Percentiles rank a stretch among this genome's conserved stretches.
Evolutionary conservation across 2,797 vertebrate species (phyloP).

Genomic region (Dromococcyx pavoninus): DNA sequence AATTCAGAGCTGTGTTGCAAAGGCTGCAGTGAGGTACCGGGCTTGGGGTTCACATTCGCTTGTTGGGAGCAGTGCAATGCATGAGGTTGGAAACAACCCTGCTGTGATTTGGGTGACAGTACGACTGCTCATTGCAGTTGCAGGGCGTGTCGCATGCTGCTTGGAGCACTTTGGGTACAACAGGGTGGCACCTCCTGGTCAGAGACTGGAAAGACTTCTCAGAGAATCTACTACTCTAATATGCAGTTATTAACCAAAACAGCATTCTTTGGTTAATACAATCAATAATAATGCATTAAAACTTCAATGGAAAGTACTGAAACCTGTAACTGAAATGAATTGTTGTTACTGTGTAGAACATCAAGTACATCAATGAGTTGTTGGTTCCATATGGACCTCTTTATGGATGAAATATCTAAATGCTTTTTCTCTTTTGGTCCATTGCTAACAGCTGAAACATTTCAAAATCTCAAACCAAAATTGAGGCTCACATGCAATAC

Average conservation of each 20-base stretch:
- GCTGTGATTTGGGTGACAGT: background rate
- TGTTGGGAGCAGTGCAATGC: background rate
- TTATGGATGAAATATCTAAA: background rate
- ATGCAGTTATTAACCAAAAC: background rate
- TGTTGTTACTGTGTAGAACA: background rate
- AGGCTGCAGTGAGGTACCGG: fast-evolving
- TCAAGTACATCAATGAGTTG: background rate
- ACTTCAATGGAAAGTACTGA: background rate
- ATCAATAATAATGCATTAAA: background rate
- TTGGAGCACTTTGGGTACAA: background rate
- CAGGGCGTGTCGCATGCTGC: fast-evolving
- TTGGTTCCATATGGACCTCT: background rate
- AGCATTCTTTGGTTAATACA: background rate
- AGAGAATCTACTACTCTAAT: background rate
- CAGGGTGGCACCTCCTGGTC: background rate
- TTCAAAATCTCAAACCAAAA: background rate
- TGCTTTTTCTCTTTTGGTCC: background rate
- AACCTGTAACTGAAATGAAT: background rate
- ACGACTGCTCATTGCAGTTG: fast-evolving
- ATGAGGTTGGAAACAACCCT: background rate
- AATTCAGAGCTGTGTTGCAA: background rate
- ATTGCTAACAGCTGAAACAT: background rate
- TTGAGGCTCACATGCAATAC: fast-evolving
- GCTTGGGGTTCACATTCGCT: background rate
- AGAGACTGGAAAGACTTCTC: background rate